These are phyloP conservation scores for Theocolax elegans DNA, from an alignment of 1,140 invertebrate genomes.

Conservation along the genomic window DNA sequence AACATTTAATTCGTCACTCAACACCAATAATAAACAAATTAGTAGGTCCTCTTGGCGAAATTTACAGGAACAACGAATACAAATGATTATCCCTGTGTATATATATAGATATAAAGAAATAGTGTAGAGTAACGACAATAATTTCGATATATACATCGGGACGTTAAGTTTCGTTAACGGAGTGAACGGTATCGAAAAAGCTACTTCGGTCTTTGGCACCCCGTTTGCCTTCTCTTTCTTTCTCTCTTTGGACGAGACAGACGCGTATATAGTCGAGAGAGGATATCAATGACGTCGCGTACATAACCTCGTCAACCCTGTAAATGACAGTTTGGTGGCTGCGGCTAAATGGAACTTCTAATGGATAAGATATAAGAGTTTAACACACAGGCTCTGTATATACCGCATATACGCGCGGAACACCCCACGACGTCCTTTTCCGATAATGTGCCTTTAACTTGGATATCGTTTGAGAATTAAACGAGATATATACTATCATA, in stretches of 20 bases:
- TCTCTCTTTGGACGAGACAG: slow-evolving; percentile 36
- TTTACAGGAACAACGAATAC: too few species aligned
- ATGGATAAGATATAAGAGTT: slow-evolving; percentile 61
- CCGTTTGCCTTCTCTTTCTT: neutral
- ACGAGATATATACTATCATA: too few species aligned
- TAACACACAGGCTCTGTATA: slow-evolving; percentile 36
- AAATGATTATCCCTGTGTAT: too few species aligned
- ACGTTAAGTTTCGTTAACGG: slow-evolving; percentile 34
- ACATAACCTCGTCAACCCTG: slow-evolving; percentile 56
- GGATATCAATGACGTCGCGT: slow-evolving; percentile 49
- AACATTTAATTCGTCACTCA: too few species aligned
- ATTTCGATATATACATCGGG: too few species aligned
- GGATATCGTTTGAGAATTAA: too few species aligned
- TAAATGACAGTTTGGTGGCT: slow-evolving; percentile 50
- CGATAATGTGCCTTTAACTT: too few species aligned
- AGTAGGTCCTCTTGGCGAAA: too few species aligned
- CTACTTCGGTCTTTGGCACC: slow-evolving; percentile 32
- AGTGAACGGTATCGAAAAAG: slow-evolving; percentile 35
- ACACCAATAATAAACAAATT: too few species aligned
- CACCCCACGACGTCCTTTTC: too few species aligned
- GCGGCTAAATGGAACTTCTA: slow-evolving; percentile 58
- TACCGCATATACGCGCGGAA: neutral
- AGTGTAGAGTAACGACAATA: too few species aligned
- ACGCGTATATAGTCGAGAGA: neutral
- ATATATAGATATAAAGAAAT: too few species aligned